Base-by-base conservation (phyloP, 2,888 invertebrate genomes). In the Ferrisia virgata region DNA sequence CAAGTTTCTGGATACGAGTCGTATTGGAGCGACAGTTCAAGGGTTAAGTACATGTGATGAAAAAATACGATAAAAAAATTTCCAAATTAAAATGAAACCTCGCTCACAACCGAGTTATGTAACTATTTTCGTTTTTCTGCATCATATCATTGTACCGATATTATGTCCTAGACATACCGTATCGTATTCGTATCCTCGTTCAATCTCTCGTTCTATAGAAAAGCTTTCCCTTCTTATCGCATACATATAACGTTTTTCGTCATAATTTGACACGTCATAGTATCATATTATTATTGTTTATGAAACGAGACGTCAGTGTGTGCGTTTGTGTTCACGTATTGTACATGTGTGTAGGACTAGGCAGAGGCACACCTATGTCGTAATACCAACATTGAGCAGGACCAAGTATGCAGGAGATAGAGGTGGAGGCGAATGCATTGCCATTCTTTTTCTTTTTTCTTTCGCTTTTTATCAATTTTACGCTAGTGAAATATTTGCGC, bases 401-500 rank as follows among this genome's bases (percentile, higher is more conserved):
- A 39, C 5, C 6, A 39, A 28, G 58, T 9, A 11, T 28, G 28
- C 43, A 25, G 58, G 58, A 64, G 8, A n/a, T 33, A 22, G 22
- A 22, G 18, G 8, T 6, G 22, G 8, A 11, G 58, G 58, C 18
- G 58, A 15, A 22, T 72, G 72, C 72, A 33, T 72, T n/a, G 72
- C 58, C 33, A 72, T 72, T 72, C 72, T 33, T 72, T 72, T 36
- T 33, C 18, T 72, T 28, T 28, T 64, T 72, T 64, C 25, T 64
- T n/a, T 64, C 58, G 28, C 58, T 72, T 72, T 72, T 72, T 72
- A 72, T 72, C 72, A 72, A 72, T 72, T 72, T 72, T 72, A 72
- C 33, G 72, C 33, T 72, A 72, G 72, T 72, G 72, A 72, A 72
- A 72, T 72, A 72, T 72, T 72, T 72, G 22, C 72, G 72, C 72